Evolutionary conservation across 2,113 vertebrate genomes (phyloP).

Genomic region (Noctilio leporinus): DNA sequence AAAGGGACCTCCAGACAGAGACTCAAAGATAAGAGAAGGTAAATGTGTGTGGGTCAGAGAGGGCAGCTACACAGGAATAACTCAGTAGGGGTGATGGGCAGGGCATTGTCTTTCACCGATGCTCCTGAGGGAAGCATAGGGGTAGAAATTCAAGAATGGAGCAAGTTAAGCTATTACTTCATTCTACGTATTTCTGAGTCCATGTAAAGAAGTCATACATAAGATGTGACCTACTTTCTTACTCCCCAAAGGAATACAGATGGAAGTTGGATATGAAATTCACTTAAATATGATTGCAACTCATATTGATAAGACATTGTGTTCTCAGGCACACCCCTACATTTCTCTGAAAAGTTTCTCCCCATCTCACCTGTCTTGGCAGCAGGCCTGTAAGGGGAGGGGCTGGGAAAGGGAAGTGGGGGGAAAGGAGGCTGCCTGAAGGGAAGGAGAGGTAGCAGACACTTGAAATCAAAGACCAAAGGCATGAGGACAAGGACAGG

Average conservation of each 20-base stretch:
- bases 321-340: not conserved
- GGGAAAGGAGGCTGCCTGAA: not conserved
- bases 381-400: not conserved
- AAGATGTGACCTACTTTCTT: conserved; percentile 13
- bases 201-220: not conserved
- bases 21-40: not conserved
- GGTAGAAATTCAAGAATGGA: not conserved
- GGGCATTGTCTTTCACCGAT: not conserved
- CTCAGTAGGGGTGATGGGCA: not conserved
- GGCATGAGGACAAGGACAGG: not conserved
- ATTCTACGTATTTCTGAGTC: not conserved
- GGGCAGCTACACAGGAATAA: not conserved
- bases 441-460: not conserved
- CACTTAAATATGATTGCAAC: not conserved
- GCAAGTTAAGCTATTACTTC: not conserved
- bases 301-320: not conserved
- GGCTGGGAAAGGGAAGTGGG: not conserved
- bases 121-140: not conserved
- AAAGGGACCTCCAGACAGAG: not conserved
- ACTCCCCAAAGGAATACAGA: not conserved
- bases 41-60: not conserved
- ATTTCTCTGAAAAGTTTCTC: conserved; percentile 15
- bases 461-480: not conserved
- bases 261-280: not conserved
- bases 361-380: not conserved